phyloP scores from a whole-genome alignment of 2,888 invertebrate species.

The Adela reaumurella region DNA sequence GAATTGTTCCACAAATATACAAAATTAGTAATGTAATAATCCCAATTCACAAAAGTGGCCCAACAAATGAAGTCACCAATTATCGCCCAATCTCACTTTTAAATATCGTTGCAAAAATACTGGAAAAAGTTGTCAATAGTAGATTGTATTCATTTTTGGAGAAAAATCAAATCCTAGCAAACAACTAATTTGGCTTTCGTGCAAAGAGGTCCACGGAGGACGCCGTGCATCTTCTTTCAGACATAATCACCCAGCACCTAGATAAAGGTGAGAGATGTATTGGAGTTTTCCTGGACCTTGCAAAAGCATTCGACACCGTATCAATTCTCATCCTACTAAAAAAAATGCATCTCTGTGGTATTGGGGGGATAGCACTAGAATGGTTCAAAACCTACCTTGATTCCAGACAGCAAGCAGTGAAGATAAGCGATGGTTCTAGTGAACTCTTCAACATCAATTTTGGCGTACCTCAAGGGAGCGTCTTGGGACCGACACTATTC shows the following conservation, averaged over 20 bases:
- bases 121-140: constrained; percentile 6
- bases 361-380: constrained; percentile 5
- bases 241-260: not conserved
- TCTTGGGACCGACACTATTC: not conserved
- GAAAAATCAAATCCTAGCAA: constrained; percentile 1
- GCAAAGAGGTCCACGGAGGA: too few relatives aligned
- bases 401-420: not conserved
- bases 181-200: constrained; percentile 2
- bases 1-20: constrained; percentile 2
- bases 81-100: constrained; percentile 5
- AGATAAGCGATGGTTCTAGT: not conserved
- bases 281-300: constrained; percentile 5
- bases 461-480: not conserved
- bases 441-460: not conserved
- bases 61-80: not conserved
- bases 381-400: constrained; percentile 9
- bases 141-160: constrained; percentile 6
- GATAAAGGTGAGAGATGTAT: too few relatives aligned
- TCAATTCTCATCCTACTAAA: constrained; percentile 8
- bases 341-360: constrained; percentile 7
- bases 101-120: constrained; percentile 1
- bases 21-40: not conserved
- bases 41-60: not conserved
- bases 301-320: too few relatives aligned
- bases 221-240: not conserved